Evolutionary conservation across 1,140 invertebrate genomes (phyloP), one percentile per base, ranked within the genome.

Genomic region (Cotesia typhae): DNA sequence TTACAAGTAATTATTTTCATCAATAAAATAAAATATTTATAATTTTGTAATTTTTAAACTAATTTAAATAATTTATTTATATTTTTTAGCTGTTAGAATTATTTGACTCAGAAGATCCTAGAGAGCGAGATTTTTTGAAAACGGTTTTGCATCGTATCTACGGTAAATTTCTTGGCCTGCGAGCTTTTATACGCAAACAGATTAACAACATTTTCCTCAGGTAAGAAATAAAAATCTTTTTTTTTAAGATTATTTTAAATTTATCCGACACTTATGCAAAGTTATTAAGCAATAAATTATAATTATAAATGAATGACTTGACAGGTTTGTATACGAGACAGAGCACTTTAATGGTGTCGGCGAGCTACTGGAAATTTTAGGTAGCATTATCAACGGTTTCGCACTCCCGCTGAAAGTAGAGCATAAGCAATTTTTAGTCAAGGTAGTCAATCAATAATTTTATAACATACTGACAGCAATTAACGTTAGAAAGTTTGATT

Each of bases 341-440:
- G 98, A 99, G 90, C 97, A 98, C 87, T 99, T 99, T 87, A 99
- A 99, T 88, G 98, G 98, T 76, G 96, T 99, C 75, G 97, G 96
- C 74, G 98, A 99, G 88, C 90, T 99, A 81, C 90, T 99, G 81
- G 98, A 99, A 92, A 99, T 99, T 87, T 90, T 99, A 87, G 98
- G 98, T 89, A 97, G 96, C 89, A 99, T 99, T 89, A 99, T 99
- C 85, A 99, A 99, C 89, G 97, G 98, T 74, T 99, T 99, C 90
- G 97, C 97, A 81, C 90, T 99, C 83, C 98, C 98, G 47, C 88
- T 99, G 82, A 99, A 98, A 89, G 91, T 94, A 80, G 97, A 98
- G 90, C 97, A 99, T 88, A 98, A 98, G 90, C 95, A 96, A 88
- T 98, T 99, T 90, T 90, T 98, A 87, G 93, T 99, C 81, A 98